Conservation (phyloP, 2,113 vertebrate species). For the Callithrix jacchus region DNA sequence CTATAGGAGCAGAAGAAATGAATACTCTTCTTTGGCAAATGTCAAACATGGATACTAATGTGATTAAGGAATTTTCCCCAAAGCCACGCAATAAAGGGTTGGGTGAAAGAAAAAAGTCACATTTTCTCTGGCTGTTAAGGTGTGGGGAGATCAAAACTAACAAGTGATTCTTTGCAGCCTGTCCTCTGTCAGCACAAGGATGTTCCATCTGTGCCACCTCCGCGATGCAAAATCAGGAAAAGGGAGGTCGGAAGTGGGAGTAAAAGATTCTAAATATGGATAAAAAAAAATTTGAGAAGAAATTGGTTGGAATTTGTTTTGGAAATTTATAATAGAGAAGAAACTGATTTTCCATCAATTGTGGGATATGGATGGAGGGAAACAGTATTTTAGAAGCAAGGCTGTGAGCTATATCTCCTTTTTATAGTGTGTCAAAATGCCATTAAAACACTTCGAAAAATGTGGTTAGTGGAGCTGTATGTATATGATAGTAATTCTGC, state of each 20-base stretch:
- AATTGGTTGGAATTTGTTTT: too few relatives aligned
- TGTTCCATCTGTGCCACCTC: neutral
- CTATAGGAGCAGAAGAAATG: neutral
- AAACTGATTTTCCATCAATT: neutral
- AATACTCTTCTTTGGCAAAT: neutral
- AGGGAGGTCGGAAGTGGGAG: neutral
- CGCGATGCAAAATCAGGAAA: neutral
- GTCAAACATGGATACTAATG: neutral
- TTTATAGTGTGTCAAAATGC: neutral
- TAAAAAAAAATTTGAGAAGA: neutral
- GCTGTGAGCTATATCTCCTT: neutral
- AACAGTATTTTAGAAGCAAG: neutral
- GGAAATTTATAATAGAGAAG: neutral
- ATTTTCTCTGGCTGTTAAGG: neutral
- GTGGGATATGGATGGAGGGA: neutral
- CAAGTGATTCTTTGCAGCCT: neutral
- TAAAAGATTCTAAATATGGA: neutral
- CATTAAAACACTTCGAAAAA: neutral
- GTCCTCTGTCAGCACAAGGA: neutral
- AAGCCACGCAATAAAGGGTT: neutral
- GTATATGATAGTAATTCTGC: neutral
- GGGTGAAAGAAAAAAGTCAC: neutral
- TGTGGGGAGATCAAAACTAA: neutral
- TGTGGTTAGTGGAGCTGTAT: neutral
- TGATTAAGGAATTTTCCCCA: neutral